A percentile compares a stretch with the other conserved stretches of the same genome.
phyloP scores from a whole-genome alignment of 1,140 invertebrate genomes.

The Dinothrombium tinctorium region DNA sequence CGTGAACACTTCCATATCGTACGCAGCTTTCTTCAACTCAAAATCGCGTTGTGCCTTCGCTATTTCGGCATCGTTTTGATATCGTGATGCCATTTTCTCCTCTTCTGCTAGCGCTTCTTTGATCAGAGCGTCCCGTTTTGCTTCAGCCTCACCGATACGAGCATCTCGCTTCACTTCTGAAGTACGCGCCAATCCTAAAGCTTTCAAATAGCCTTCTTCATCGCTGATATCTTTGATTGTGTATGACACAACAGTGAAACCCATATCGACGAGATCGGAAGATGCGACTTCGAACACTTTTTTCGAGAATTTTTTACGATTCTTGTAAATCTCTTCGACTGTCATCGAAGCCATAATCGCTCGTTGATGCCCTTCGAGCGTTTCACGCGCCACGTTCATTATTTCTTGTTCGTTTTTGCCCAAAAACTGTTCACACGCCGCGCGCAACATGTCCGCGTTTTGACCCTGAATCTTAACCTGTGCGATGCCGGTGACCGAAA shows the following conservation, averaged over 20 bases:
- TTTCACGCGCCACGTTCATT: slow-evolving; percentile 75
- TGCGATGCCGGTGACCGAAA: slow-evolving; percentile 87
- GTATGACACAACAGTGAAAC: slow-evolving; percentile 91
- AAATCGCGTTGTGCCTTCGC: slow-evolving; percentile 88
- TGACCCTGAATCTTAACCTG: slow-evolving; percentile 95
- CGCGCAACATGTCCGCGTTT: slow-evolving; percentile 85
- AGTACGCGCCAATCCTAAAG: slow-evolving; percentile 80
- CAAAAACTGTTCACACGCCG: slow-evolving; percentile 88
- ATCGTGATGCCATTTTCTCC: slow-evolving; percentile 57
- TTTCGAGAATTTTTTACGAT: slow-evolving; percentile 93
- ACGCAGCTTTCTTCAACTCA: slow-evolving; percentile 85
- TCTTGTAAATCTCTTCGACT: slow-evolving; percentile 97
- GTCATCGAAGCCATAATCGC: slow-evolving; percentile 99
- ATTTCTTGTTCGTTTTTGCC: slow-evolving; percentile 75
- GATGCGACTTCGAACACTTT: slow-evolving; percentile 80
- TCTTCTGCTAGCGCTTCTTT: slow-evolving; percentile 86
- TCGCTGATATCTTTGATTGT: slow-evolving; percentile 92
- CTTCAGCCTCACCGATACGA: slow-evolving; percentile 84
- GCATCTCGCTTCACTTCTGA: slow-evolving; percentile 91
- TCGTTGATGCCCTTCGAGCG: slow-evolving; percentile 85
- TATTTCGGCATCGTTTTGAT: slow-evolving; percentile 79
- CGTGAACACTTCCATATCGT: slow-evolving; percentile 87
- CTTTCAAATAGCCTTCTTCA: slow-evolving; percentile 88
- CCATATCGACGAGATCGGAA: slow-evolving; percentile 90
- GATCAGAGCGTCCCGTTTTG: slow-evolving; percentile 49